Evolutionary conservation across 2,888 invertebrate genomes (phyloP), one percentile per base, ranked within the genome.

Genomic region (Mylabris sibirica): DNA sequence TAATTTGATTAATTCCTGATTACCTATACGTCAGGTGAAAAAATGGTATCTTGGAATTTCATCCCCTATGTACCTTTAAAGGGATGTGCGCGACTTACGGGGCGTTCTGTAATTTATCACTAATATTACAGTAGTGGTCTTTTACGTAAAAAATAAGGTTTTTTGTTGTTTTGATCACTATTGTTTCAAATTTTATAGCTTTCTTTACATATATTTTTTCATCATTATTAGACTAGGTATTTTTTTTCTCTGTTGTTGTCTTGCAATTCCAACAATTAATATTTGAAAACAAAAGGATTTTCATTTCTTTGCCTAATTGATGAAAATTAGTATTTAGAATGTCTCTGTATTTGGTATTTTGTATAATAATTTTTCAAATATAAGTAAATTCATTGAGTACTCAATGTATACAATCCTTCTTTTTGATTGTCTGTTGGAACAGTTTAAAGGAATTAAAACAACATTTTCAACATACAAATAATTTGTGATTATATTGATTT

Each of bases 281-380:
- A 41, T 5, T 8, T 8, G 30, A 30, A 1, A 30, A 44, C 38
- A 38, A 11, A 38, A 38, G 11, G 1, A 38, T 38, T 38, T 12
- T 30, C 1, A 12, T 38, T 35, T n/a, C 14, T 75, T 73, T 72
- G 57, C 63, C 70, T 72, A 69, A 64, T 72, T 72, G 73, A 75
- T 73, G 73, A 75, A 73, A 73, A 75, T 77, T 79, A 77, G 77
- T 68, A 70, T 79, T 80, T 79, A 76, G 76, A 76, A 79, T 79
- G 75, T 78, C 79, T 75, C 76, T 80, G 77, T 30, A 30, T 30
- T 78, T 79, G 80, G 80, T 81, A 83, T 81, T 83, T 83, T 82
- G 82, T 83, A 83, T 81, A 78, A 81, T 81, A 81, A 80, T 80
- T 81, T 80, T 80, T 78, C 77, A 77, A 77, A 78, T 77, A 78